A percentile compares a stretch with the other conserved stretches of the same genome.
Evolutionary conservation across 2,113 vertebrate genomes (phyloP).

Genomic region (Macaca nemestrina): DNA sequence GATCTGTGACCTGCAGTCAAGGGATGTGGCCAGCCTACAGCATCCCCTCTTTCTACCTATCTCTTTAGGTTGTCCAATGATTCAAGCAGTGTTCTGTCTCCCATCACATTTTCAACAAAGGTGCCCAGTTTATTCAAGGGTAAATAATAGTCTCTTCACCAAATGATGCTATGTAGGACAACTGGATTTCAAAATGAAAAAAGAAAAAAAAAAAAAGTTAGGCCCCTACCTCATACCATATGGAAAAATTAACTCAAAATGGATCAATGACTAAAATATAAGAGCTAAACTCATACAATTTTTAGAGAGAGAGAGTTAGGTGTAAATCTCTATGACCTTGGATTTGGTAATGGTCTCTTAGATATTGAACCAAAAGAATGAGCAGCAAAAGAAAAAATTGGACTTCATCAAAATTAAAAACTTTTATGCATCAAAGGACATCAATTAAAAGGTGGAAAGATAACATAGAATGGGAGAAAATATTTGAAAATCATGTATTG

Average conservation of each 20-base stretch:
- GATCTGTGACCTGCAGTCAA: background rate
- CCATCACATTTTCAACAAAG: background rate
- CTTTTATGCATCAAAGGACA: background rate
- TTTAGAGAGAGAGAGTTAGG: background rate
- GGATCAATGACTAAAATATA: background rate
- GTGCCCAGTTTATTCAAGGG: background rate
- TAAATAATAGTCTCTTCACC: background rate
- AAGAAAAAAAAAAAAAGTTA: background rate
- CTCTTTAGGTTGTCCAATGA: background rate
- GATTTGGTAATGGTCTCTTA: background rate
- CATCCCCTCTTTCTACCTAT: background rate
- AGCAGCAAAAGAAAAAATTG: background rate
- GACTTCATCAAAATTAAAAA: background rate
- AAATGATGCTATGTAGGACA: background rate
- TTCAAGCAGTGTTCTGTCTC: background rate
- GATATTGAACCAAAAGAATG: background rate
- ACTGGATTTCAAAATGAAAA: background rate
- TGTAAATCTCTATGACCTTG: background rate
- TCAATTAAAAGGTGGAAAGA: background rate
- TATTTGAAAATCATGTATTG: background rate
- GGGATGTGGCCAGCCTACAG: background rate
- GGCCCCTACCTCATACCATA: background rate
- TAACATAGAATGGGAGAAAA: background rate
- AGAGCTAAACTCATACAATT: background rate
- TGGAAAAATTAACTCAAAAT: background rate